Conservation (phyloP, 2,888 invertebrate species). For the Serrognathus titanus region DNA sequence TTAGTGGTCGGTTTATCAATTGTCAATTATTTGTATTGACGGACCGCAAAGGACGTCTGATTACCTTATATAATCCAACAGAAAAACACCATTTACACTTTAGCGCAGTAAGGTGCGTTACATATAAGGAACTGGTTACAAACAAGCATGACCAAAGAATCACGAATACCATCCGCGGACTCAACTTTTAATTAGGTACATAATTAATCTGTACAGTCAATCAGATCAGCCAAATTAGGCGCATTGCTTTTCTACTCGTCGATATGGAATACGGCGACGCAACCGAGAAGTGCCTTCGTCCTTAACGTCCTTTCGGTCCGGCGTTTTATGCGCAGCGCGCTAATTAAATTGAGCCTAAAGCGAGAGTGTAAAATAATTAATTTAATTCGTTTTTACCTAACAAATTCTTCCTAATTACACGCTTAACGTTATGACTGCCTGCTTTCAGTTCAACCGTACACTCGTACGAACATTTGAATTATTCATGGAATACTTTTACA, state of each 20-base stretch:
- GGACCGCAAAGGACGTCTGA: slow-evolving; percentile 32
- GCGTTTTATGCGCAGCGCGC: slow-evolving; percentile 6
- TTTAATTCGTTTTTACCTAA: slow-evolving; percentile 20
- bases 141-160: slow-evolving; percentile 38
- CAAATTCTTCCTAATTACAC: slow-evolving; percentile 9
- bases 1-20: slow-evolving; percentile 45
- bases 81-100: slow-evolving; percentile 44
- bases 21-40: slow-evolving; percentile 44
- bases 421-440: slow-evolving; percentile 2
- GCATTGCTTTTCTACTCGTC: slow-evolving; percentile 12
- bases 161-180: slow-evolving; percentile 38
- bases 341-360: slow-evolving; percentile 17
- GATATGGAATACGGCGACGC: slow-evolving; percentile 8
- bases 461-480: too few relatives aligned
- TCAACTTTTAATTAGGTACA: slow-evolving; percentile 45
- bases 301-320: slow-evolving; percentile 13
- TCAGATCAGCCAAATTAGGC: slow-evolving; percentile 43
- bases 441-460: too few relatives aligned
- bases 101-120: slow-evolving; percentile 38
- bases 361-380: slow-evolving; percentile 22
- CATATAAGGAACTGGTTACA: slow-evolving; percentile 41
- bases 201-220: slow-evolving; percentile 48
- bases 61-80: slow-evolving; percentile 40
- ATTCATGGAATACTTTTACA: too few relatives aligned
- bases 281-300: slow-evolving; percentile 4